Evolutionary conservation across 2,113 vertebrate genomes (phyloP), one percentile per base, ranked within the genome.

Genomic region (Columbina picui): DNA sequence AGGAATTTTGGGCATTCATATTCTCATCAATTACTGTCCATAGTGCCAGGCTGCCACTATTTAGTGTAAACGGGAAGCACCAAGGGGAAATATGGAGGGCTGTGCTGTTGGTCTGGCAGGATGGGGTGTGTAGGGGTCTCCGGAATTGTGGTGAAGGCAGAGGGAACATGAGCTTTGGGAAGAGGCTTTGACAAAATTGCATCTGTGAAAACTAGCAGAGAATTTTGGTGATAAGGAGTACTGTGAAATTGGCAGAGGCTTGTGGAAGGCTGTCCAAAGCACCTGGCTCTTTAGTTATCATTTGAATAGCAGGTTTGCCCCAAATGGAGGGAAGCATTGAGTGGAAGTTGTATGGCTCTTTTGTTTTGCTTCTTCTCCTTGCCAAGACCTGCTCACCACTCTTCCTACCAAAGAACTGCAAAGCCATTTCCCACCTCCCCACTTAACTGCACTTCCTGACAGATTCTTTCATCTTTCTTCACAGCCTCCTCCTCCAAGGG

Each of bases 281-380:
- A 95, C 96, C 96, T 96, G 96, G 45, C 84, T 95, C 73, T 94
- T 87, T 96, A 84, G 84, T 78, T 82, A 70, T 52, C 32, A 0
- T 74, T 88, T 14, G 11, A 95, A 93, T 83, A 91, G 81, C 78
- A 90, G 83, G 88, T 67, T 84, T 87, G 59, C 41, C 63, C 55
- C 14, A 93, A 94, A 84, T 20, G 87, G 81, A 83, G 64, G 64
- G 61, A 82, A 91, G 90, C 86, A 84, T 67, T 88, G 89, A 90
- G 45, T 74, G 68, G 70, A 93, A 91, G 81, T 90, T 97, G 87
- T 89, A 89, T 60, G 63, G 56, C 45, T 90, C 69, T 94, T 95
- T 95, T 96, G 94, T 97, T 95, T 60, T 64, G 67, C 69, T 75
- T 81, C 61, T 91, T 75, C 30, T 57, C 78, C 78, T 93, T 93